Base-by-base conservation (phyloP, 2,113 vertebrate species). In the Anarrhichthys ocellatus region DNA sequence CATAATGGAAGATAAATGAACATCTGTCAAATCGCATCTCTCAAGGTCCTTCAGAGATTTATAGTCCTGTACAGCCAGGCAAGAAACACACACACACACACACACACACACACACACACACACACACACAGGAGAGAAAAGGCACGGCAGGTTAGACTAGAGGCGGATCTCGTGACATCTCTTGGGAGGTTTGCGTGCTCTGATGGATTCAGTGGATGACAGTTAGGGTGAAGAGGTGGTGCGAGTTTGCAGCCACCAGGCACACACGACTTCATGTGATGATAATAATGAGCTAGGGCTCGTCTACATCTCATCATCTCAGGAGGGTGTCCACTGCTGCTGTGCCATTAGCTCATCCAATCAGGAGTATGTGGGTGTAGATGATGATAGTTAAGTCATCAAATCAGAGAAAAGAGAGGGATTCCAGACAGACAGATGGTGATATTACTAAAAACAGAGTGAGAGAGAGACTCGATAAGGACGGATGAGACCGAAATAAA, bases 21-120 rank as follows among this genome's bases (percentile, higher is more conserved):
- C 80, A 86, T 92, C 86, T 91, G 90, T 91, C 88, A 82, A 61
- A 84, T 77, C 1, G 15, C 18, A 86, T 83, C 71, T 40, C 66
- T 82, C 70, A 65, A 64, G 32, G 38, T 77, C 78, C 46, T 42
- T 58, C 1, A n/a, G 83, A 83, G 76, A 71, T 38, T 40, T 18
- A 78, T 38, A 71, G 56, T 67, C 65, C 48, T 85, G 44, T 67
- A 78, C 32, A 77, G 81, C 54, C 74, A 50, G 64, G 24, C 80
- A 64, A 77, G 20, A 82, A 40, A 59, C 77, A 65, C 62, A 75
- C 63, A 73, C 9, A 62, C n/a, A 27, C 58, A 46, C 22, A 73
- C 36, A 74, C 66, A 40, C 22, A 72, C 34, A 72, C 50, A 38
- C 56, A 62, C 17, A 75, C 34, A 17, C n/a, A 42, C 8, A 9